These are phyloP conservation scores for Semnornis frantzii DNA, from an alignment of 2,113 vertebrate species.

Conservation along the genomic window DNA sequence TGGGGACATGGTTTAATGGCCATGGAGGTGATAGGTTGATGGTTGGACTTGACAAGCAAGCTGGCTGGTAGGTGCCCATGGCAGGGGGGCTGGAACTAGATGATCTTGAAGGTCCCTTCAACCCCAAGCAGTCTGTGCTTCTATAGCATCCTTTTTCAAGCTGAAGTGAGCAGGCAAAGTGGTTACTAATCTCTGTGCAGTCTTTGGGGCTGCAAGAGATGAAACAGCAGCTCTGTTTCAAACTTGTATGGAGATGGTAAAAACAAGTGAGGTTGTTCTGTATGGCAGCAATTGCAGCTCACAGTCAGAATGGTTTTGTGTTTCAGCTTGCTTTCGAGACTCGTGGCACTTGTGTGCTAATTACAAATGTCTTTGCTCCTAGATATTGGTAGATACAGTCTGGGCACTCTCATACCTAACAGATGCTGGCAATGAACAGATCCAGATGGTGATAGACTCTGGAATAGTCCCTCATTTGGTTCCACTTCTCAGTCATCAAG, in stretches of 20 bases:
- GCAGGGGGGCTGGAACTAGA: no score
- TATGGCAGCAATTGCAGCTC: background rate
- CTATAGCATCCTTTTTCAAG: background rate
- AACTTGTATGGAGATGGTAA: background rate
- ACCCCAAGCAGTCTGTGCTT: background rate
- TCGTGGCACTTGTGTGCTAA: background rate
- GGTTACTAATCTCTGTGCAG: background rate
- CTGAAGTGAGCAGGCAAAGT: background rate
- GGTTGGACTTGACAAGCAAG: no score
- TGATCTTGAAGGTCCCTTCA: no score
- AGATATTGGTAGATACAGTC: slow-evolving; percentile 99
- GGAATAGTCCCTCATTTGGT: slow-evolving; percentile 96
- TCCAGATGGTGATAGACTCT: slow-evolving; percentile 99
- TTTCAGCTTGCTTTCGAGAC: background rate
- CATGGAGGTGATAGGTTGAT: no score
- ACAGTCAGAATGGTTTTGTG: background rate
- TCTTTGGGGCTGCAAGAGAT: background rate
- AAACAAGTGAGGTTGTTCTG: background rate
- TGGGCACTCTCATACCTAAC: slow-evolving; percentile 99
- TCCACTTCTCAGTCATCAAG: slow-evolving; percentile 97
- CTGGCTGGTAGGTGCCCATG: no score
- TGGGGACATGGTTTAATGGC: no score
- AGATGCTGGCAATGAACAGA: slow-evolving; percentile 98
- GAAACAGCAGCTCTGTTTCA: background rate
- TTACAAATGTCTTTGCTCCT: background rate